Base-by-base conservation (phyloP, 2,113 vertebrate genomes). In the Pheucticus melanocephalus region DNA sequence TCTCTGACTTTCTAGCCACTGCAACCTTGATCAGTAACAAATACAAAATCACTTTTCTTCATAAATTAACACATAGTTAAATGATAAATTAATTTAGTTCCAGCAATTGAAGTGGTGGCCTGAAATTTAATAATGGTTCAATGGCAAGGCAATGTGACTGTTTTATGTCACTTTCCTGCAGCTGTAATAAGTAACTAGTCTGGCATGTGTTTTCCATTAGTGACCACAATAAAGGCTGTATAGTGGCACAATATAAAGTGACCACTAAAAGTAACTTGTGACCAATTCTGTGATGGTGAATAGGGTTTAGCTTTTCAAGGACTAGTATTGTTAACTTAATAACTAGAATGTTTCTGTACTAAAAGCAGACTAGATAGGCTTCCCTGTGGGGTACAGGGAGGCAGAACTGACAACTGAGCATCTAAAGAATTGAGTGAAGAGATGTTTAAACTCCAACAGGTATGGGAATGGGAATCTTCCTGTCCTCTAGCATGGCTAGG, bases 51-150 rank as follows among this genome's bases (percentile, higher is more conserved):
- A 48, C 59, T 81, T 92, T 92, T 89, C 92, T 98, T 96, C 69
- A 94, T 96, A 96, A 95, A 91, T 39, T 96, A 93, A 91, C 92
- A 95, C 65, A 93, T 96, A 98, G 97, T 97, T 96, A 95, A 94
- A 92, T 89, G 82, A 97, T 97, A 96, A 97, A 98, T 97, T 96
- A 88, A 96, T 97, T 97, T 97, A 95, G 82, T 92, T 96, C 56
- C 90, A 93, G 83, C 93, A 96, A 81, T 97, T 97, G 94, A 84
- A 97, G 92, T 96, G 59, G 68, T 82, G 85, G 54, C 63, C 87
- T 60, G 83, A 95, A 91, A 91, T 96, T 93, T 98, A 95, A 91
- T 72, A 85, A 82, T 78, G 7, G 80, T 81, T 97, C 95, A 97
- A 72, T 77, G 70, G 45, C 45, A 72, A 97, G 92, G 89, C 91